phyloP scores from a whole-genome alignment of 1,140 invertebrate genomes.

The Drosophila pseudoananassae region DNA sequence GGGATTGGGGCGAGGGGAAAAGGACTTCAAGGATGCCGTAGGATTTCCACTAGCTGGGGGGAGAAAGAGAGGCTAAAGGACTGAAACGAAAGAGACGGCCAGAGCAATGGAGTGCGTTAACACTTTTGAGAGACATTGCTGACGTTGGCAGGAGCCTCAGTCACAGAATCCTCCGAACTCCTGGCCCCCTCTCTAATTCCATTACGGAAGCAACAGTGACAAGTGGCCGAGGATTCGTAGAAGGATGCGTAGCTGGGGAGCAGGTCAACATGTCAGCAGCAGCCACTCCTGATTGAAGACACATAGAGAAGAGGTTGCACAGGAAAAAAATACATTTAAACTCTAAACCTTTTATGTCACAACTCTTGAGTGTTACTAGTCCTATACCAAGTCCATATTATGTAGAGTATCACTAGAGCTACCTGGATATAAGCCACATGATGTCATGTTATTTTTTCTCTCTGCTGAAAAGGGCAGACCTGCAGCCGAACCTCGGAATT shows the following conservation, averaged over 20 bases:
- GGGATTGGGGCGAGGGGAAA: background rate
- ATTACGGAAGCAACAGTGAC: constrained; percentile 82
- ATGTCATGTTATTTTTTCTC: background rate
- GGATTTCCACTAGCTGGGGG: constrained; percentile 7
- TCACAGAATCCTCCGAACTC: constrained; percentile 4
- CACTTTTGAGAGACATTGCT: constrained; percentile 69
- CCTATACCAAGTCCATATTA: too few relatives aligned
- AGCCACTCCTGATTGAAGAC: constrained; percentile 60
- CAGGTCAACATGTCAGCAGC: constrained; percentile 46
- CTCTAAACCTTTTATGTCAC: too few relatives aligned
- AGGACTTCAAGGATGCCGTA: constrained; percentile 3
- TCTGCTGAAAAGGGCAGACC: constrained; percentile 1
- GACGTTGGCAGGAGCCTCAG: constrained; percentile 48
- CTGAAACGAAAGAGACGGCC: background rate
- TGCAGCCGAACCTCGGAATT: constrained; percentile 33
- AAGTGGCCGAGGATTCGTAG: constrained; percentile 62
- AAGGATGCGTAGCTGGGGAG: constrained; percentile 18
- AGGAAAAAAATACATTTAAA: background rate
- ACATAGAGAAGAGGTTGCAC: constrained; percentile 8
- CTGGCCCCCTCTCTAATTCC: constrained; percentile 60
- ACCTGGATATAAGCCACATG: background rate
- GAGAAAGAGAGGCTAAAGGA: constrained; percentile 3
- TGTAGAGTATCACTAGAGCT: background rate
- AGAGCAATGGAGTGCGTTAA: constrained; percentile 73
- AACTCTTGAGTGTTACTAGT: too few relatives aligned